Evolutionary conservation across 2,113 vertebrate genomes (phyloP).

Genomic region (Cyphomyrus plagiostoma): DNA sequence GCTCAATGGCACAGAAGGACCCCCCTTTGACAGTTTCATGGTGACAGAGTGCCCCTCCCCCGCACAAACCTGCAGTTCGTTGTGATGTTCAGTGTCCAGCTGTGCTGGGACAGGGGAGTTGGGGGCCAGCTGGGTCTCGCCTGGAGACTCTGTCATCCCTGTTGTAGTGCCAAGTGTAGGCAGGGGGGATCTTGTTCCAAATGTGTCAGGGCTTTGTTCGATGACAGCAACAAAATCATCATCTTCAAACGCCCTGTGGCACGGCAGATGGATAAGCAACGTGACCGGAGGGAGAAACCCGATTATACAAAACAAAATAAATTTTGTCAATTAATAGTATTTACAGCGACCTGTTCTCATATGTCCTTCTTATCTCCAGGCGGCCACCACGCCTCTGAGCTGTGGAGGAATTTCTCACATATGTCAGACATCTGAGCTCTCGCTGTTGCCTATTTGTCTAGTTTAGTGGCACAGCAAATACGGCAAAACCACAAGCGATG

Average conservation of each 20-base stretch:
- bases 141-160: constrained; percentile 53
- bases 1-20: not conserved
- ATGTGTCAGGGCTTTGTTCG: constrained; percentile 51
- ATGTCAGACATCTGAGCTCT: not conserved
- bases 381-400: constrained; percentile 52
- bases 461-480: not conserved
- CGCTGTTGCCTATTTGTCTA: not conserved
- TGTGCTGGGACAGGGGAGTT: constrained; percentile 32
- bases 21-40: not conserved
- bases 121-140: constrained; percentile 33
- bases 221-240: constrained; percentile 53
- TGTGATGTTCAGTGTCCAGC: constrained; percentile 42
- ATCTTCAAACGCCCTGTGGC: constrained; percentile 63
- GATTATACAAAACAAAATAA: not conserved
- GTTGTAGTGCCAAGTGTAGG: constrained; percentile 46
- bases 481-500: not conserved
- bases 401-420: constrained; percentile 32
- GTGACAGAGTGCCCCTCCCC: not conserved
- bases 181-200: constrained; percentile 48
- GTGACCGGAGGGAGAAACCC: not conserved
- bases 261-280: not conserved
- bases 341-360: constrained; percentile 63
- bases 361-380: constrained; percentile 48
- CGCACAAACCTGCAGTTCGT: constrained; percentile 50
- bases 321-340: not conserved